phyloP scores from a whole-genome alignment of 2,113 vertebrate genomes.

The Ctenomys sociabilis region DNA sequence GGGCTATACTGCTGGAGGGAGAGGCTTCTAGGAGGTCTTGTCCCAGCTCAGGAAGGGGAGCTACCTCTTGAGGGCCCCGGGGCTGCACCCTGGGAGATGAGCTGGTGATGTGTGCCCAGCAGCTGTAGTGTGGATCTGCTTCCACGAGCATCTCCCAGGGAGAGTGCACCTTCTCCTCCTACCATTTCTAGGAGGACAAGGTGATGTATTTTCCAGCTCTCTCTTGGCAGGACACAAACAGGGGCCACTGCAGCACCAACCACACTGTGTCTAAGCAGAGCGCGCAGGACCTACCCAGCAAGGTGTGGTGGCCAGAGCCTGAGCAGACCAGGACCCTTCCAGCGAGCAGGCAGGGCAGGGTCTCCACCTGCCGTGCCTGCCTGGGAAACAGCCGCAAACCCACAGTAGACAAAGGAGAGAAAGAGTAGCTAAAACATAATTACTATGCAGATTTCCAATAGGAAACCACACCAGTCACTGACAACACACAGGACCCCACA shows the following conservation, averaged over 20 bases:
- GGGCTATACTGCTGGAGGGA: neutral
- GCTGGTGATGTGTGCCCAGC: neutral
- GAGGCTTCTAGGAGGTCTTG: neutral
- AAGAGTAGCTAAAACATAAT: neutral
- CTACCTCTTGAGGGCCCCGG: neutral
- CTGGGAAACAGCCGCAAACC: neutral
- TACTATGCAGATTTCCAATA: neutral
- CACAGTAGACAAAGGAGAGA: neutral
- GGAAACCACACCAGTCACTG: accelerated
- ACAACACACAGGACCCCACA: accelerated
- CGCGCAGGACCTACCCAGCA: neutral
- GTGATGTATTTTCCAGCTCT: neutral
- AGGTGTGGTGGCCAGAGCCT: neutral
- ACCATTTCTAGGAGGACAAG: neutral
- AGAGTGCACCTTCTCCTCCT: accelerated
- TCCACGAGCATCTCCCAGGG: neutral
- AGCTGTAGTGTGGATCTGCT: neutral
- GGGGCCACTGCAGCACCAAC: neutral
- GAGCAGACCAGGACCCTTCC: accelerated
- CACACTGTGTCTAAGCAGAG: neutral
- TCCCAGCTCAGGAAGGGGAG: neutral
- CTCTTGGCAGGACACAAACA: accelerated
- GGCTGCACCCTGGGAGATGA: neutral
- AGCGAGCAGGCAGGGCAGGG: neutral
- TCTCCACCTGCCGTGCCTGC: accelerated